A percentile compares a stretch with the other conserved stretches of the same genome.
phyloP scores from a whole-genome alignment of 2,888 invertebrate species.

The Cataglyphis cursor region DNA sequence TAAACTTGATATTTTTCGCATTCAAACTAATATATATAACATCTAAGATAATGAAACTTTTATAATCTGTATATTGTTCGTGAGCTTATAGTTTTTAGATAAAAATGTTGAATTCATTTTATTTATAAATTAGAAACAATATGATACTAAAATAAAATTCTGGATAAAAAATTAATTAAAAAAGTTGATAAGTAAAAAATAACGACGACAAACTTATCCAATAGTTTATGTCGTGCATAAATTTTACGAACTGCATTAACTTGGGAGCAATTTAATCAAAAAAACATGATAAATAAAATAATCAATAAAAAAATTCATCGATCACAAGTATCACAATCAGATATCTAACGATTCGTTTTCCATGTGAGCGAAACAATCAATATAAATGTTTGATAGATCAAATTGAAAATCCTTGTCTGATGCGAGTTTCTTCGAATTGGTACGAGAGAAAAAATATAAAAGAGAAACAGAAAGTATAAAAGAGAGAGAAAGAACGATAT shows the following conservation, averaged over 20 bases:
- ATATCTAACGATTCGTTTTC: constrained; percentile 9
- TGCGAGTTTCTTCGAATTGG: constrained; percentile 15
- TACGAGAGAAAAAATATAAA: not conserved
- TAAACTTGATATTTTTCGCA: not conserved
- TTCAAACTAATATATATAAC: not conserved
- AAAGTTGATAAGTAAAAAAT: constrained; percentile 7
- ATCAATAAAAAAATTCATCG: constrained; percentile 8
- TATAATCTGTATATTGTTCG: not conserved
- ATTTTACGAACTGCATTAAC: not conserved
- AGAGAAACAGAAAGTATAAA: constrained; percentile 19
- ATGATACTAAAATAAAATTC: not conserved
- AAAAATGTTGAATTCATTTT: not conserved
- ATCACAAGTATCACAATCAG: constrained; percentile 49
- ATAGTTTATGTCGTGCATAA: constrained; percentile 5
- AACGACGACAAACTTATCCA: not conserved
- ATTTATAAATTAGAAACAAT: not conserved
- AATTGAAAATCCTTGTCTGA: constrained; percentile 4
- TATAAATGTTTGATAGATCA: constrained; percentile 48
- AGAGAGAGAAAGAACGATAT: constrained; percentile 27
- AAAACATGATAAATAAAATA: constrained; percentile 12
- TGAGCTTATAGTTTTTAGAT: not conserved
- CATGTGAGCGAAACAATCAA: constrained; percentile 26
- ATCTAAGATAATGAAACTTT: not conserved
- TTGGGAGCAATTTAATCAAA: constrained; percentile 48
- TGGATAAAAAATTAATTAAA: not conserved